phyloP scores from a whole-genome alignment of 2,113 vertebrate genomes.

The Leucopsar rothschildi region DNA sequence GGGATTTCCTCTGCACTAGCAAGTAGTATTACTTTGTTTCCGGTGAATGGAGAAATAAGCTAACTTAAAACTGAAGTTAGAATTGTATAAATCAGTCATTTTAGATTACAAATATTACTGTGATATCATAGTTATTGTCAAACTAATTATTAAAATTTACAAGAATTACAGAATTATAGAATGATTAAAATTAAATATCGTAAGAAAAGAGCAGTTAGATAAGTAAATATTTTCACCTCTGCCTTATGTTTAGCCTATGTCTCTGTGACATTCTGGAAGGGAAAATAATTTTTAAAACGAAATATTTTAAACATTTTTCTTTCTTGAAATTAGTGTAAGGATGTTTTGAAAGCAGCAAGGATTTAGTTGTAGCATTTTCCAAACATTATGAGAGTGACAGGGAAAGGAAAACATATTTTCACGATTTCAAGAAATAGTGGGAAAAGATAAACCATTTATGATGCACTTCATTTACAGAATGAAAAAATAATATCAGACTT shows the following conservation, averaged over 20 bases:
- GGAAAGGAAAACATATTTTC: not conserved
- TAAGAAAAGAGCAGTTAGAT: not conserved
- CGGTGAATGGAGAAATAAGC: not conserved
- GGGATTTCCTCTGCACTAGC: not conserved
- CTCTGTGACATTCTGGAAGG: not conserved
- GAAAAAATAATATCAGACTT: not conserved
- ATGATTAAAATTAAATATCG: not conserved
- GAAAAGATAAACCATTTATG: not conserved
- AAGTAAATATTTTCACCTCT: not conserved
- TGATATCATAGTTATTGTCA: not conserved
- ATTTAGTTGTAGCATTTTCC: not conserved
- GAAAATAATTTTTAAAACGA: not conserved
- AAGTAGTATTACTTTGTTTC: not conserved
- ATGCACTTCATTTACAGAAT: not conserved
- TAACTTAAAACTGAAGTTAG: not conserved
- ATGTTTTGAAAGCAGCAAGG: not conserved
- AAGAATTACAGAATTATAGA: not conserved
- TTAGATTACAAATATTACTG: not conserved
- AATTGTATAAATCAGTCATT: not conserved
- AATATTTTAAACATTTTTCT: not conserved
- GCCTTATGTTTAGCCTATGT: not conserved
- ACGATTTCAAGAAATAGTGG: not conserved
- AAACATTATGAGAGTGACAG: not conserved
- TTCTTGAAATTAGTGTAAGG: not conserved
- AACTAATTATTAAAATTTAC: not conserved